Evolutionary conservation across 1,140 invertebrate genomes (phyloP).

Genomic region (Batillaria attramentaria): DNA sequence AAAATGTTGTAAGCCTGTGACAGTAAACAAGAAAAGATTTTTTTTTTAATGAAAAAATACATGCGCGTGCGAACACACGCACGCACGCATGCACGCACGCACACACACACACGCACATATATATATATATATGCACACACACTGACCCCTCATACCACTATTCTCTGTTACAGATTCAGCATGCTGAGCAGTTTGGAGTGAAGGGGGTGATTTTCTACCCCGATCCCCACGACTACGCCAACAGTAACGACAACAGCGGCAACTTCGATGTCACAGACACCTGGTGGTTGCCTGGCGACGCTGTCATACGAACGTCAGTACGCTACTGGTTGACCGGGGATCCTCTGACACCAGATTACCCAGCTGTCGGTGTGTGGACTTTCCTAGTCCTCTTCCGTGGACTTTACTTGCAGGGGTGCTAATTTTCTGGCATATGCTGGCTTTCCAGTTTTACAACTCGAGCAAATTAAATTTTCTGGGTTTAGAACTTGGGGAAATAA

Average conservation of each 20-base stretch:
- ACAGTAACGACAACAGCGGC: not conserved
- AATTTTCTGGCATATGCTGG: not conserved
- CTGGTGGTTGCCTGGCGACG: constrained; percentile 73
- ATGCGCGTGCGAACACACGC: not conserved
- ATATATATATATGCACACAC: no score
- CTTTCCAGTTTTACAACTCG: not conserved
- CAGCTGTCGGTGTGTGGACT: constrained; percentile 68
- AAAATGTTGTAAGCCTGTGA: no score
- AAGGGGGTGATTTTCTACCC: constrained; percentile 73
- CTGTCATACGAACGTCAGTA: constrained; percentile 71
- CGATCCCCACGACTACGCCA: constrained; percentile 74
- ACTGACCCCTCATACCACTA: no score
- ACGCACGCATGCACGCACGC: not conserved
- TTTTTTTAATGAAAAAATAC: no score
- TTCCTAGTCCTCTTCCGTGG: not conserved
- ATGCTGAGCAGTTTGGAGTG: constrained; percentile 68
- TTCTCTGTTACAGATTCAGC: constrained; percentile 58
- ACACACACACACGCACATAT: constrained; percentile 10
- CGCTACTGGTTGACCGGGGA: constrained; percentile 71
- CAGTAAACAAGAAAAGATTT: no score
- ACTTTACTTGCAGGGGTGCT: not conserved
- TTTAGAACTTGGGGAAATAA: no score
- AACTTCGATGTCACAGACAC: constrained; percentile 68
- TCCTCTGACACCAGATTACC: constrained; percentile 73
- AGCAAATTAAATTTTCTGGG: no score